phyloP scores from a whole-genome alignment of 2,797 vertebrate species.

The Pseudotriccus pelzelni region DNA sequence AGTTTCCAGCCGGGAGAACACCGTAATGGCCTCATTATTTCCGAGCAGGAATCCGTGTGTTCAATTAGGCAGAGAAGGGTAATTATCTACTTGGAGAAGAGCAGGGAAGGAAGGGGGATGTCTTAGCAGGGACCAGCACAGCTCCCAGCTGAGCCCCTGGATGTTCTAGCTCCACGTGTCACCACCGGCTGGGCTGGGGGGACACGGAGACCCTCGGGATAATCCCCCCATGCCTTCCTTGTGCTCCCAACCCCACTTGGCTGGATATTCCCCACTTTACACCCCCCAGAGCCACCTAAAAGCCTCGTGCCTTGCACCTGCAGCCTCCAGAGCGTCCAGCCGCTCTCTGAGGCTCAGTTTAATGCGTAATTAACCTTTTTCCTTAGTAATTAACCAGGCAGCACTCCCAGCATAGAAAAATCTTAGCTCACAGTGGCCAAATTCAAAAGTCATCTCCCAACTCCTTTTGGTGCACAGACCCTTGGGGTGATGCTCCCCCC shows the following conservation, averaged over 20 bases:
- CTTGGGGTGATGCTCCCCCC: background rate
- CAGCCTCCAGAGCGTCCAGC: background rate
- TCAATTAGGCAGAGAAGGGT: conserved; percentile 68
- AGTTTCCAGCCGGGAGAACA: conserved; percentile 40
- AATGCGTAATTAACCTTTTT: conserved; percentile 39
- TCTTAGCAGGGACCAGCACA: background rate
- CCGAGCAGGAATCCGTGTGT: conserved; percentile 32
- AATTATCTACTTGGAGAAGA: conserved; percentile 65
- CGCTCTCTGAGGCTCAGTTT: background rate
- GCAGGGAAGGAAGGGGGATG: background rate
- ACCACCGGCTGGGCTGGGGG: fast-evolving
- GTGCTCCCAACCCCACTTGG: background rate
- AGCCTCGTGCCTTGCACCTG: background rate
- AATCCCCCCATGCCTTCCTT: fast-evolving
- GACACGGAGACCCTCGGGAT: fast-evolving
- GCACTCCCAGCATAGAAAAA: background rate
- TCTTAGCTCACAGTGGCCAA: background rate
- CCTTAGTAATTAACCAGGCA: background rate
- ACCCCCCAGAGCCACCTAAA: background rate
- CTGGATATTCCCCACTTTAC: background rate
- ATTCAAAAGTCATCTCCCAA: background rate
- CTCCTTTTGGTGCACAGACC: background rate
- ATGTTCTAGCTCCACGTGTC: background rate
- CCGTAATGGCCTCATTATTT: conserved; percentile 62
- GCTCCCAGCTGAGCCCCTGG: background rate